Evolutionary conservation across 1,140 invertebrate genomes (phyloP).

Genomic region (Cyphomyrmex costatus): DNA sequence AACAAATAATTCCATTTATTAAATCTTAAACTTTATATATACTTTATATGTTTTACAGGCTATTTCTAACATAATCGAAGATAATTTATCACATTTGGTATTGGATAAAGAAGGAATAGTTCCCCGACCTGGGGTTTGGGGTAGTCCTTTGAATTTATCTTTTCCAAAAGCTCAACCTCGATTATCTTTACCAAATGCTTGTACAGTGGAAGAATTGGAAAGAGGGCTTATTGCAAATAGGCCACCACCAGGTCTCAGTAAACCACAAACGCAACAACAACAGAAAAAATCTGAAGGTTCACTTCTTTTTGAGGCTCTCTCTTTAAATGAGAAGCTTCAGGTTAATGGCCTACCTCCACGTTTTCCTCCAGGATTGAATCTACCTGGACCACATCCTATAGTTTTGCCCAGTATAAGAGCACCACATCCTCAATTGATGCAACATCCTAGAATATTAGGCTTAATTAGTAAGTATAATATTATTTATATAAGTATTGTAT

Average conservation of each 20-base stretch:
- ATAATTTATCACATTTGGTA: constrained; percentile 88
- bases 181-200: constrained; percentile 82
- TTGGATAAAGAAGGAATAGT: constrained; percentile 87
- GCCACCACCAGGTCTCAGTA: constrained; percentile 80
- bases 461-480: constrained; percentile 76
- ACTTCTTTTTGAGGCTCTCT: constrained; percentile 78
- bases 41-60: constrained; percentile 80
- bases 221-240: constrained; percentile 85
- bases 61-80: constrained; percentile 81
- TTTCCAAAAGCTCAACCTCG: constrained; percentile 75
- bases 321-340: constrained; percentile 76
- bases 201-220: constrained; percentile 88
- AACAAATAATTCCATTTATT: constrained; percentile 15
- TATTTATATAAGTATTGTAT: constrained; percentile 22
- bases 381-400: constrained; percentile 77
- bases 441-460: constrained; percentile 80
- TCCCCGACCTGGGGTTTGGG: constrained; percentile 87
- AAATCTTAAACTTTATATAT: constrained; percentile 1
- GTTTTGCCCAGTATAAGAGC: constrained; percentile 81
- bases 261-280: constrained; percentile 82
- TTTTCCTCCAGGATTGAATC: constrained; percentile 82
- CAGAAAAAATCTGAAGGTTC: constrained; percentile 75
- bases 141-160: constrained; percentile 81
- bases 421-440: constrained; percentile 82
- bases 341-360: constrained; percentile 82